A percentile compares a stretch with the other conserved stretches of the same genome.
These are phyloP conservation scores for Lasioglossum leucozonium DNA, from an alignment of 2,888 invertebrate genomes.

Conservation along the genomic window DNA sequence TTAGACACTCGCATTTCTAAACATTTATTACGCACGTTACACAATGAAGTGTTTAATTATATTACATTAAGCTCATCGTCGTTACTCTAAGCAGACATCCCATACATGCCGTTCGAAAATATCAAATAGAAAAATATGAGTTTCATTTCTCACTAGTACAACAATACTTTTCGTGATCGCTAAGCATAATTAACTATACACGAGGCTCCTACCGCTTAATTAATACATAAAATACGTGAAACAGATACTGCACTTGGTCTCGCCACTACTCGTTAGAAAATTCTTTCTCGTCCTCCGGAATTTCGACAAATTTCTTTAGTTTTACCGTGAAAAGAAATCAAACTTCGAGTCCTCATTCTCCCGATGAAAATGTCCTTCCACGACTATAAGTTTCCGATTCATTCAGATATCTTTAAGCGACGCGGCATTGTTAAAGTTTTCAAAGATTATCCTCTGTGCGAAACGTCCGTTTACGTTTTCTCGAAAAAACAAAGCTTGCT, in stretches of 20 bases:
- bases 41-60: conserved; percentile 67
- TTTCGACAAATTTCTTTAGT: not conserved
- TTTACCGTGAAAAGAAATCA: not conserved
- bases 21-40: conserved; percentile 48
- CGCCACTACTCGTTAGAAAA: not conserved
- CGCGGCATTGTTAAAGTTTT: not conserved
- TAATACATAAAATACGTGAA: conserved; percentile 32
- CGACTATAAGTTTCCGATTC: not conserved
- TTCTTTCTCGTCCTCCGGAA: not conserved
- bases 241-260: not conserved
- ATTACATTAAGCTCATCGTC: conserved; percentile 35
- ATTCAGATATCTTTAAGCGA: not conserved
- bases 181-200: conserved; percentile 17
- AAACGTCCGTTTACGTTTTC: not conserved
- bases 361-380: not conserved
- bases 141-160: conserved; percentile 7
- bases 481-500: not conserved
- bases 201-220: conserved; percentile 1
- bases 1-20: conserved; percentile 24
- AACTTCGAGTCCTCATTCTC: not conserved
- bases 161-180: conserved; percentile 18
- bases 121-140: conserved; percentile 45
- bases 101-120: conserved; percentile 10
- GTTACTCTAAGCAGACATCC: not conserved
- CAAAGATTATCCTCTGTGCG: not conserved